Evolutionary conservation across 2,888 invertebrate genomes (phyloP).

Genomic region (Polydrusus tereticollis): DNA sequence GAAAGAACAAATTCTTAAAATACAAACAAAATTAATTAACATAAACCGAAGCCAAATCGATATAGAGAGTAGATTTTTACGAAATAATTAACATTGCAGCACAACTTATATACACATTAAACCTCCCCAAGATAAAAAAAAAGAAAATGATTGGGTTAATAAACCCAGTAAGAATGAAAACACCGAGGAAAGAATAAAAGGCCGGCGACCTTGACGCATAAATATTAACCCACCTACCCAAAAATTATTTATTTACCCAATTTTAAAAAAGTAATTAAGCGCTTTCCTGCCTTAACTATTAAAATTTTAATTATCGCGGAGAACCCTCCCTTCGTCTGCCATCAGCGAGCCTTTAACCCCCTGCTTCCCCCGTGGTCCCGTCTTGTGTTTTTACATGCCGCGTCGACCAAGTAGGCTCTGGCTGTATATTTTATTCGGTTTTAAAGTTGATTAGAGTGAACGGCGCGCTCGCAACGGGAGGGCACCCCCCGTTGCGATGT

Average conservation of each 20-base stretch:
- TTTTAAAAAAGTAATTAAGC: slow-evolving; percentile 40
- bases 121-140: neutral
- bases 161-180: neutral
- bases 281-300: slow-evolving; percentile 39
- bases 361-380: slow-evolving; percentile 31
- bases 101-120: neutral
- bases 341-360: slow-evolving; percentile 37
- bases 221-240: slow-evolving; percentile 30
- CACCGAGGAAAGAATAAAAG: slow-evolving; percentile 9
- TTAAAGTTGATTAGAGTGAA: slow-evolving; percentile 68
- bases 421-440: slow-evolving; percentile 66
- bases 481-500: slow-evolving; percentile 66
- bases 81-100: neutral
- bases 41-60: too few species aligned
- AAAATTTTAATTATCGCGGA: slow-evolving; percentile 48
- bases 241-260: slow-evolving; percentile 34
- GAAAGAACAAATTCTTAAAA: too few species aligned
- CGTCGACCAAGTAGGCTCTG: slow-evolving; percentile 43
- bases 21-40: too few species aligned
- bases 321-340: slow-evolving; percentile 43
- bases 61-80: too few species aligned
- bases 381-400: slow-evolving; percentile 46
- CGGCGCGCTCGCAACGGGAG: slow-evolving; percentile 65
- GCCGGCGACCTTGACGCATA: slow-evolving; percentile 16
- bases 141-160: neutral